phyloP scores from a whole-genome alignment of 2,113 vertebrate species.

The Spea multiplicata region DNA sequence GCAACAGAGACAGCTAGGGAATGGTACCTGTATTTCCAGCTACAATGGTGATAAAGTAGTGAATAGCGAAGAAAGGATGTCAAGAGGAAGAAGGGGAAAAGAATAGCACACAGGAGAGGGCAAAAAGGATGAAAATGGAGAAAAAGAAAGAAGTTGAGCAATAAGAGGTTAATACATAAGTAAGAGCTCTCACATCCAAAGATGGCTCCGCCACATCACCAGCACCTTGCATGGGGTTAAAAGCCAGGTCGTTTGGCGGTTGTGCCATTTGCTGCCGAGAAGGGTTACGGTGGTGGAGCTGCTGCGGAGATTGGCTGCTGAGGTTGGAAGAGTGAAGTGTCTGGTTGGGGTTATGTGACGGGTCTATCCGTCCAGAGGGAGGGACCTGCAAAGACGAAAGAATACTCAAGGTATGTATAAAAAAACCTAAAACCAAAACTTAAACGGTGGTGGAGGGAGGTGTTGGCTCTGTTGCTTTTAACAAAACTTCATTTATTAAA shows the following conservation, averaged over 20 bases:
- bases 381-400: constrained; percentile 63
- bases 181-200: constrained; percentile 77
- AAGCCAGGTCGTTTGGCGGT: constrained; percentile 60
- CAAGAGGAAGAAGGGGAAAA: no score
- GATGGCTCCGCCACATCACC: constrained; percentile 81
- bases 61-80: no score
- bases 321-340: constrained; percentile 68
- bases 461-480: no score
- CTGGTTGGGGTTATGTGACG: constrained; percentile 68
- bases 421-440: neutral
- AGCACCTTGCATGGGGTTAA: constrained; percentile 65
- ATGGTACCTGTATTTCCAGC: no score
- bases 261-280: constrained; percentile 63
- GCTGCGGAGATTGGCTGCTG: constrained; percentile 64
- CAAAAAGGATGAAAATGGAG: no score
- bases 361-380: constrained; percentile 74
- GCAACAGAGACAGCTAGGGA: neutral
- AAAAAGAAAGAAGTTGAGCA: no score
- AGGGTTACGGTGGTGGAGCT: constrained; percentile 72
- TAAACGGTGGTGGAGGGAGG: no score
- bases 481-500: no score
- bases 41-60: no score
- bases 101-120: no score
- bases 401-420: no score
- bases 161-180: no score